These are phyloP conservation scores for Scaptomyza caliginosa DNA, from an alignment of 2,888 invertebrate species.

Conservation along the genomic window DNA sequence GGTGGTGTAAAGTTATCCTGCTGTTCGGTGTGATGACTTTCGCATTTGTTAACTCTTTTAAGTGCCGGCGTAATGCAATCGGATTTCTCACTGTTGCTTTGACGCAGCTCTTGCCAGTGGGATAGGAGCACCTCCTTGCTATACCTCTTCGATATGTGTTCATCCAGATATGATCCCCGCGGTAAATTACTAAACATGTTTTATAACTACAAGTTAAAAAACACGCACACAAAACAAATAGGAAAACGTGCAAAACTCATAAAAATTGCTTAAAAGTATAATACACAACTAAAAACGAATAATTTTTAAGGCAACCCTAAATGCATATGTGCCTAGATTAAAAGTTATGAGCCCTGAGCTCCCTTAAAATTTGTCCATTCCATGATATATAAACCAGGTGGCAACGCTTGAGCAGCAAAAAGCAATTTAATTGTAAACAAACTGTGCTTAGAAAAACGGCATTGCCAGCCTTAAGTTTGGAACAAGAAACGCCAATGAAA, in stretches of 20 bases:
- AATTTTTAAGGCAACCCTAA: neutral
- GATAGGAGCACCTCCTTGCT: conserved; percentile 45
- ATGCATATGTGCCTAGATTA: neutral
- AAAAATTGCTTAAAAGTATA: neutral
- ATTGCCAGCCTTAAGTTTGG: neutral
- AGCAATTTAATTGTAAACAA: neutral
- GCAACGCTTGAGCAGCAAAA: neutral
- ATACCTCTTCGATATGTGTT: conserved; percentile 18
- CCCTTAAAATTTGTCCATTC: neutral
- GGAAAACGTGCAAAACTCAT: neutral
- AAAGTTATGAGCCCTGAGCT: too few species aligned
- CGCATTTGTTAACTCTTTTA: conserved; percentile 16
- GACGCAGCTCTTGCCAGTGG: conserved; percentile 42
- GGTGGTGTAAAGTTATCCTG: conserved; percentile 11
- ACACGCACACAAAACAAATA: too few species aligned
- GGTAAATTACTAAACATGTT: conserved; percentile 30
- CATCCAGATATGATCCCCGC: conserved; percentile 40
- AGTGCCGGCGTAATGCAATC: conserved; percentile 41
- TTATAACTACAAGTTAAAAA: neutral
- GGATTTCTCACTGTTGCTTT: conserved; percentile 1
- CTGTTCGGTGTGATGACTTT: conserved; percentile 13
- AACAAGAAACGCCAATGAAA: too few species aligned
- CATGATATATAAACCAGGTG: neutral
- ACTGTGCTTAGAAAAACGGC: neutral
- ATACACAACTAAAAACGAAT: too few species aligned